Base-by-base conservation (phyloP, 2,888 invertebrate genomes). In the Zele albiditarsus region DNA sequence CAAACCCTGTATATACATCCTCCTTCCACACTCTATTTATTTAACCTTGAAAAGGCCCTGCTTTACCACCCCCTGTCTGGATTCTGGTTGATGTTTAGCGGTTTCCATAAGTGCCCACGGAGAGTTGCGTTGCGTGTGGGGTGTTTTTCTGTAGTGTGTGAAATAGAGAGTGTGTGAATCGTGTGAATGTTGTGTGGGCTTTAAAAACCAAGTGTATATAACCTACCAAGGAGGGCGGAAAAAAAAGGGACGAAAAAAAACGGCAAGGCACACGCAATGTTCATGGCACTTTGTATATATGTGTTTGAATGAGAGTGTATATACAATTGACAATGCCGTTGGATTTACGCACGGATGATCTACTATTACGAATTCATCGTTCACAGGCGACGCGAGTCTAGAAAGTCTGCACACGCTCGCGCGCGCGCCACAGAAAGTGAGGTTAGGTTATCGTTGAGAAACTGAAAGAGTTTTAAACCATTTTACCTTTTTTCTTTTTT, bases 31-130 rank as follows among this genome's bases (percentile, higher is more conserved):
- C 62, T 70, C 67, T 12, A 38, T 38, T 38, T 38, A 71, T 78
- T 80, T 85, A 87, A 88, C 87, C 87, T 88, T 88, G 87, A 87
- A 87, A 84, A 84, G 82, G 78, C 84, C 86, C 28, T 20, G 27
- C 33, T 27, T 20, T 57, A 49, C 49, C 31, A 73, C 73, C 73
- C 68, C 73, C 73, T 68, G 73, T 58, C 38, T 58, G 68, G 49
- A 12, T 20, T 68, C 42, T 10, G 10, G 10, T 53, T 20, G 20
- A 20, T 53, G 53, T 20, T 20, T 53, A 8, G 33, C 27, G 69
- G 28, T 42, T 42, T 71, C 31, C n/a, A 62, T 46, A 71, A 60
- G 72, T 71, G 71, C 80, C 77, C 79, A 80, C 80, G 82, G 76
- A 84, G 85, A 81, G 80, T 76, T 81, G 77, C 80, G 78, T 57